These are phyloP conservation scores for Rhabdophis nuchalis DNA, from an alignment of 2,797 vertebrate species.

Conservation along the genomic window DNA sequence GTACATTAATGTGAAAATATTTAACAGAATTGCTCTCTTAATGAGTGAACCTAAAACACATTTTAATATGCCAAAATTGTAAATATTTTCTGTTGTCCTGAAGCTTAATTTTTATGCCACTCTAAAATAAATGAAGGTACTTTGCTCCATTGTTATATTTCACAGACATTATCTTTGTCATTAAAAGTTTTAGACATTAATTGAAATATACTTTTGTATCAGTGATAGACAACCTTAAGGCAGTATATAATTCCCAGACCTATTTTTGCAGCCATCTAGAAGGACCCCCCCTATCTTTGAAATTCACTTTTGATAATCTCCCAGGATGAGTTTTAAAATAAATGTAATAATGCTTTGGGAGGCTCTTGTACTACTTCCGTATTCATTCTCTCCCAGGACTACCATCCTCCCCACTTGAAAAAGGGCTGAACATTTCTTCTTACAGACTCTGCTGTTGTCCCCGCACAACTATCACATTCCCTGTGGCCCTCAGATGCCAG, in stretches of 20 bases:
- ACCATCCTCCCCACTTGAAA: not conserved
- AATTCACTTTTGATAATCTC: not conserved
- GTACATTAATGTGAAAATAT: slow-evolving; percentile 67
- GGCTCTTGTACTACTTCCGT: not conserved
- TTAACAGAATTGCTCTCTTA: slow-evolving; percentile 58
- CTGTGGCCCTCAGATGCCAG: not conserved
- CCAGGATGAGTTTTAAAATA: not conserved
- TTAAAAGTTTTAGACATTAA: slow-evolving; percentile 72
- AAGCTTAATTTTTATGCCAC: slow-evolving; percentile 63
- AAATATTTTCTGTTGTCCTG: slow-evolving; percentile 51
- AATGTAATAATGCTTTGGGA: not conserved
- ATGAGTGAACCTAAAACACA: slow-evolving; percentile 54
- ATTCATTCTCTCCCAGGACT: not conserved
- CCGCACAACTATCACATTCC: not conserved
- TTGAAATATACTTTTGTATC: slow-evolving; percentile 57
- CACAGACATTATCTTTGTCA: slow-evolving; percentile 65
- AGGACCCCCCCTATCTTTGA: not conserved
- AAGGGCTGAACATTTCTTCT: slow-evolving; percentile 34
- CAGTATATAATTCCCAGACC: not conserved
- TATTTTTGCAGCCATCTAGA: not conserved
- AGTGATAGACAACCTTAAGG: not conserved
- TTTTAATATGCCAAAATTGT: slow-evolving; percentile 61
- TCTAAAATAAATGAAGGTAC: slow-evolving; percentile 45
- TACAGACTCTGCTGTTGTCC: not conserved
- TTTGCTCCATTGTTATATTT: slow-evolving; percentile 53